phyloP scores from a whole-genome alignment of 2,113 vertebrate species.

The Osmerus eperlanus region DNA sequence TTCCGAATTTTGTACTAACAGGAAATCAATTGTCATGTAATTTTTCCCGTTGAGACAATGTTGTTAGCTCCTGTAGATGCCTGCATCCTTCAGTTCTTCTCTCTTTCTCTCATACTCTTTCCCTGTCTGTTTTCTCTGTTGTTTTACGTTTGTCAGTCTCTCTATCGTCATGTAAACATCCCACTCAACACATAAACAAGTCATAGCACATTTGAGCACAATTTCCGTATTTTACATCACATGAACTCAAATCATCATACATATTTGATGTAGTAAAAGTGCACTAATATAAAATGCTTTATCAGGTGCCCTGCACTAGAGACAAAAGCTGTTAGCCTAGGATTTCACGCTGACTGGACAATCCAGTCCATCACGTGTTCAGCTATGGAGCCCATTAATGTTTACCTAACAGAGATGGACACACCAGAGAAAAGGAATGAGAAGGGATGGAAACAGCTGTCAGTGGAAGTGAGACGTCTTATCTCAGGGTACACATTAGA shows the following conservation, averaged over 20 bases:
- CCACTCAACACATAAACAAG: too few relatives aligned
- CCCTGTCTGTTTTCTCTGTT: background rate
- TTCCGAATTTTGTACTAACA: background rate
- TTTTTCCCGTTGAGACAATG: background rate
- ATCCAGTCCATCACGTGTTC: background rate
- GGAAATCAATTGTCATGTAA: too few relatives aligned
- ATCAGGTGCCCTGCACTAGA: too few relatives aligned
- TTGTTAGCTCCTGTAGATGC: background rate
- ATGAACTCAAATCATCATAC: background rate
- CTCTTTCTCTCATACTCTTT: background rate
- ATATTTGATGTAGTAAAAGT: background rate
- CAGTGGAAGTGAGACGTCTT: constrained; percentile 4
- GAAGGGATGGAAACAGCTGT: constrained; percentile 8
- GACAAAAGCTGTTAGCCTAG: too few relatives aligned
- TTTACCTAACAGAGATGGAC: background rate
- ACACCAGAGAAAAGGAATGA: background rate
- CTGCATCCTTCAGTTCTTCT: background rate
- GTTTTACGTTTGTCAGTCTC: too few relatives aligned
- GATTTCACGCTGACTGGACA: constrained; percentile 27
- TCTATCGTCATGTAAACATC: too few relatives aligned
- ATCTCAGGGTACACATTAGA: constrained; percentile 22
- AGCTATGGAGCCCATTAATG: background rate
- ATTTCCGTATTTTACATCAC: background rate
- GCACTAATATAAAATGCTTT: background rate
- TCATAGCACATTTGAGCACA: too few relatives aligned